A percentile compares a stretch with the other conserved stretches of the same genome.
phyloP scores from a whole-genome alignment of 2,888 invertebrate species.

The Parnassius apollo region DNA sequence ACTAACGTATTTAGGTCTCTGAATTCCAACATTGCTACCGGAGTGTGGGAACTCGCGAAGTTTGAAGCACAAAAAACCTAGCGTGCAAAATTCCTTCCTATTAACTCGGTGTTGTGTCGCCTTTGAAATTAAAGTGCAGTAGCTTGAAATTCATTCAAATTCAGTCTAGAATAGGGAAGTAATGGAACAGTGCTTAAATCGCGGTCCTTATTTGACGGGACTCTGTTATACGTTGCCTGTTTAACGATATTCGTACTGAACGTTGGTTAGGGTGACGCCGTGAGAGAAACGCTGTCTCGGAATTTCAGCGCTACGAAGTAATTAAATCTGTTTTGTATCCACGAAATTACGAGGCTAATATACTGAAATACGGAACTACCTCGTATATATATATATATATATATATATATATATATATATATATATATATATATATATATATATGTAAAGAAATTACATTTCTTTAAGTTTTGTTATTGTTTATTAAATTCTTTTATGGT shows the following conservation, averaged over 20 bases:
- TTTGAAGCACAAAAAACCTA: not conserved
- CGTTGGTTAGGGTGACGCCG: constrained; percentile 1
- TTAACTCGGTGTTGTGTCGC: constrained; percentile 1
- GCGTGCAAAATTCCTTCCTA: not conserved
- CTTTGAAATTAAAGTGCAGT: constrained; percentile 6
- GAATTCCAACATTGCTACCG: no score
- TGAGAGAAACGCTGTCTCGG: constrained; percentile 11
- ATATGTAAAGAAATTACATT: no score
- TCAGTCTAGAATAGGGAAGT: not conserved
- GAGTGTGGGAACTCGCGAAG: no score
- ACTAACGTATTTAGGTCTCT: no score
- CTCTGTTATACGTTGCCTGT: constrained; percentile 8
- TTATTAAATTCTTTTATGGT: no score
- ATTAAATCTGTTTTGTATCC: constrained; percentile 10
- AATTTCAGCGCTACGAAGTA: constrained; percentile 9
- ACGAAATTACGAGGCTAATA: not conserved
- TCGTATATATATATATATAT: not conserved
- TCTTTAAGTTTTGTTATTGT: no score
- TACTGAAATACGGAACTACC: not conserved
- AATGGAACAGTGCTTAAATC: constrained; percentile 2
- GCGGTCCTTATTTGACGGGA: not conserved
- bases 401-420: no score
- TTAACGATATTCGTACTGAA: constrained; percentile 3
- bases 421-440: no score
- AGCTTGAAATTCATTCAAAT: constrained; percentile 3